Conservation (phyloP, 1,140 invertebrate genomes). For the Rhagoletis zephyria region DNA sequence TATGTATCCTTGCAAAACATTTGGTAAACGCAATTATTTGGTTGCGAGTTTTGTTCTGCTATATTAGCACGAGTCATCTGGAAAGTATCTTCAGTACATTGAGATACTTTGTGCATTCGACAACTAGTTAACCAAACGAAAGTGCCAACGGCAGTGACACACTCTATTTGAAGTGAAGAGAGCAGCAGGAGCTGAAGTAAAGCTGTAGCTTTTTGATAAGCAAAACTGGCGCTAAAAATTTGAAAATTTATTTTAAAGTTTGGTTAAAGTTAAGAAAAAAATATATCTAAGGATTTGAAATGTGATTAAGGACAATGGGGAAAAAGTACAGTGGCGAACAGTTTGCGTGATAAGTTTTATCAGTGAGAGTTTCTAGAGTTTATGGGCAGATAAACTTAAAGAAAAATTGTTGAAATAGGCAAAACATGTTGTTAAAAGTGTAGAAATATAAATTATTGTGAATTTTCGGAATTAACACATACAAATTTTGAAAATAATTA, state of each 20-base stretch:
- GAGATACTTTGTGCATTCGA: conserved; percentile 52
- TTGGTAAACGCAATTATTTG: conserved; percentile 55
- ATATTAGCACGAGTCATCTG: conserved; percentile 55
- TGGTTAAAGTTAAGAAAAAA: too few relatives aligned
- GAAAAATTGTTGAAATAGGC: background rate
- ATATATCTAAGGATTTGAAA: background rate
- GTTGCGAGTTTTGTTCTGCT: conserved; percentile 52
- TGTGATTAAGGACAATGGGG: background rate
- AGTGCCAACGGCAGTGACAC: background rate
- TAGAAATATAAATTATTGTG: too few relatives aligned
- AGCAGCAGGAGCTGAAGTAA: background rate
- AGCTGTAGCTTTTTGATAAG: background rate
- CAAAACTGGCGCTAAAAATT: background rate
- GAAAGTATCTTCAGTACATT: conserved; percentile 54
- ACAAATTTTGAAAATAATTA: too few relatives aligned
- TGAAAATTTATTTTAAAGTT: too few relatives aligned
- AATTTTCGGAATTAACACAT: too few relatives aligned
- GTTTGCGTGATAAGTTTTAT: background rate
- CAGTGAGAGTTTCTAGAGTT: background rate
- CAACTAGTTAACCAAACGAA: conserved; percentile 45
- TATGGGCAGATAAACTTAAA: background rate
- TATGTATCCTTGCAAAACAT: conserved; percentile 55
- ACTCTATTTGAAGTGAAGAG: background rate
- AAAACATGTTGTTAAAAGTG: too few relatives aligned
- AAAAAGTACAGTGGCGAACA: background rate